Percentiles rank a stretch among this genome's conserved stretches.
Evolutionary conservation across 2,113 vertebrate genomes (phyloP).

Genomic region (Gracilinanus agilis): DNA sequence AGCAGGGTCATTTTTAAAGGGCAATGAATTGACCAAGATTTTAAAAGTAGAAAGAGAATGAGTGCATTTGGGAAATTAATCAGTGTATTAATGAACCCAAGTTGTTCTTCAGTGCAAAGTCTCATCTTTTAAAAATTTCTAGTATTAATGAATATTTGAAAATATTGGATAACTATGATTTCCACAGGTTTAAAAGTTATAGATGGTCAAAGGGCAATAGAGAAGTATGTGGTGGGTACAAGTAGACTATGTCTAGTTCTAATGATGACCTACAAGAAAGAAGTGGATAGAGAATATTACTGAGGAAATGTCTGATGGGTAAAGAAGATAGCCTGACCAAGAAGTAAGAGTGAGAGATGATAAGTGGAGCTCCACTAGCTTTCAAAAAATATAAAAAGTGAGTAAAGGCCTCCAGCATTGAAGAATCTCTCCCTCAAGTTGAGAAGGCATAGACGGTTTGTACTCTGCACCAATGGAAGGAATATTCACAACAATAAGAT

Average conservation of each 20-base stretch:
- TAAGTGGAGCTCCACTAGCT: neutral
- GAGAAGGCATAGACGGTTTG: neutral
- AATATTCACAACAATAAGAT: neutral
- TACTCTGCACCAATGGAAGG: neutral
- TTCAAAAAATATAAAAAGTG: neutral
- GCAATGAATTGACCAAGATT: neutral
- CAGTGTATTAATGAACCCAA: neutral
- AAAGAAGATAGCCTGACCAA: neutral
- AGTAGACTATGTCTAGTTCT: neutral
- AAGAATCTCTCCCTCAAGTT: neutral
- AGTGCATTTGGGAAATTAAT: neutral
- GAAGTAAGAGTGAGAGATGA: neutral
- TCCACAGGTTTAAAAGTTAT: neutral
- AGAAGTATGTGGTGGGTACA: neutral
- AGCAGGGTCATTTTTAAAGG: neutral
- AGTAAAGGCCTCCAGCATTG: neutral
- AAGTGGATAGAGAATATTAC: neutral
- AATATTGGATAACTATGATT: neutral
- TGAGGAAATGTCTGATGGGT: neutral
- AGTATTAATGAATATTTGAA: neutral
- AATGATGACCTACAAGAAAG: neutral
- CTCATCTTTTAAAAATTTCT: neutral
- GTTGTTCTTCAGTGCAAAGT: neutral
- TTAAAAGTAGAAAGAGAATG: neutral
- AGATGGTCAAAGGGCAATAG: neutral